These are phyloP conservation scores for Balearica regulorum DNA, from an alignment of 2,797 vertebrate genomes.

Conservation along the genomic window DNA sequence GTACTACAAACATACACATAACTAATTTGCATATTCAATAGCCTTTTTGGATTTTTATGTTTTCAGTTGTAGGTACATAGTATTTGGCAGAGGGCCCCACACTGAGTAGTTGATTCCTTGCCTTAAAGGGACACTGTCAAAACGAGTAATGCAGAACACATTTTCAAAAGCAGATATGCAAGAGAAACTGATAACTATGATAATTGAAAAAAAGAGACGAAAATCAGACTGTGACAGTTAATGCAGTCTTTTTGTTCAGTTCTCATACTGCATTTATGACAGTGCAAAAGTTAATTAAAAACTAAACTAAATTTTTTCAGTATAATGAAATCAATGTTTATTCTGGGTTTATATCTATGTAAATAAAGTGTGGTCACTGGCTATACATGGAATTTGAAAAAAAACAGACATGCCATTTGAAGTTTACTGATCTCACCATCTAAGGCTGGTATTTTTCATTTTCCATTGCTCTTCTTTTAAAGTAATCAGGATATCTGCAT, in stretches of 20 bases:
- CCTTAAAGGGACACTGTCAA: constrained; percentile 65
- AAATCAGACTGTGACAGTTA: background rate
- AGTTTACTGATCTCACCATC: background rate
- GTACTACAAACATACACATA: background rate
- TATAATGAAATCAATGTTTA: background rate
- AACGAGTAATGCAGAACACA: background rate
- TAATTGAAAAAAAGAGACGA: background rate
- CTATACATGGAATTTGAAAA: background rate
- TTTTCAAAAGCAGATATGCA: background rate
- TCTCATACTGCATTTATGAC: background rate
- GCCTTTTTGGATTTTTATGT: background rate
- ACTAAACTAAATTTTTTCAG: background rate
- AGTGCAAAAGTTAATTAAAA: background rate
- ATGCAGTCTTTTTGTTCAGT: background rate
- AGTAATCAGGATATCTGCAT: background rate
- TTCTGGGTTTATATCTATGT: background rate
- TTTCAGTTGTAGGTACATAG: background rate
- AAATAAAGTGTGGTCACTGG: background rate
- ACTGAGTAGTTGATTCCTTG: background rate
- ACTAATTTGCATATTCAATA: background rate
- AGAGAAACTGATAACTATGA: background rate
- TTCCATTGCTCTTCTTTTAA: background rate
- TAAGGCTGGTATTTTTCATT: background rate
- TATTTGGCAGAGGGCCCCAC: background rate
- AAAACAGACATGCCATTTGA: background rate